Evolutionary conservation across 2,797 vertebrate species (phyloP).

Genomic region (Xenopus petersii): DNA sequence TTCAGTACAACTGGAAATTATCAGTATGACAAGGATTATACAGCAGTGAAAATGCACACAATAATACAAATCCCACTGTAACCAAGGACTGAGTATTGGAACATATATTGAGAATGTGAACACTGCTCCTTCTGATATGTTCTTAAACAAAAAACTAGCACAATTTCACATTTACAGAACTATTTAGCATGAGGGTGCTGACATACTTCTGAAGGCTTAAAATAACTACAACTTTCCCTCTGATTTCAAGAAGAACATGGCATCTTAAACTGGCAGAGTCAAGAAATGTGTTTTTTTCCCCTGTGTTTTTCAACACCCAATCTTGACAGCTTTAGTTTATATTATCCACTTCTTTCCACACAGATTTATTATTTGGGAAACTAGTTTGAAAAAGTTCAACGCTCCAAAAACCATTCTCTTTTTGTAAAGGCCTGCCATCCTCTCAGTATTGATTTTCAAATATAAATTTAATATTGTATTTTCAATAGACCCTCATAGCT

Average conservation of each 20-base stretch:
- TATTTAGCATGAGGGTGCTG: too few relatives aligned
- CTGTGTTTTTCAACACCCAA: constrained; percentile 14
- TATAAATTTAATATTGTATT: constrained; percentile 9
- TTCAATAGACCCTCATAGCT: not conserved
- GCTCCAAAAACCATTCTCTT: not conserved
- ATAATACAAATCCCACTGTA: constrained; percentile 19
- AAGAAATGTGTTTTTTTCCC: not conserved
- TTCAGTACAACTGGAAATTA: constrained; percentile 23
- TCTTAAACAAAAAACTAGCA: not conserved
- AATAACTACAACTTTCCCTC: too few relatives aligned
- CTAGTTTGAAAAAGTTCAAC: not conserved
- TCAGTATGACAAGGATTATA: constrained; percentile 23
- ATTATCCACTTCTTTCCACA: constrained; percentile 1
- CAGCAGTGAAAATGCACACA: constrained; percentile 15
- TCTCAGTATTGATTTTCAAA: not conserved
- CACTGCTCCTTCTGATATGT: not conserved
- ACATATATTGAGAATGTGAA: constrained; percentile 25
- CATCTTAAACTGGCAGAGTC: not conserved
- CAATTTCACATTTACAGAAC: too few relatives aligned
- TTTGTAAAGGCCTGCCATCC: not conserved
- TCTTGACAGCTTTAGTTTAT: constrained; percentile 3
- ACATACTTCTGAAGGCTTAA: too few relatives aligned
- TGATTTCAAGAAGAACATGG: too few relatives aligned
- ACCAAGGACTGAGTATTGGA: constrained; percentile 1
- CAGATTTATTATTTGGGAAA: constrained; percentile 11